A percentile compares a stretch with the other conserved stretches of the same genome.
Conservation (phyloP, 2,888 invertebrate genomes). For the Caradrina kadenii region DNA sequence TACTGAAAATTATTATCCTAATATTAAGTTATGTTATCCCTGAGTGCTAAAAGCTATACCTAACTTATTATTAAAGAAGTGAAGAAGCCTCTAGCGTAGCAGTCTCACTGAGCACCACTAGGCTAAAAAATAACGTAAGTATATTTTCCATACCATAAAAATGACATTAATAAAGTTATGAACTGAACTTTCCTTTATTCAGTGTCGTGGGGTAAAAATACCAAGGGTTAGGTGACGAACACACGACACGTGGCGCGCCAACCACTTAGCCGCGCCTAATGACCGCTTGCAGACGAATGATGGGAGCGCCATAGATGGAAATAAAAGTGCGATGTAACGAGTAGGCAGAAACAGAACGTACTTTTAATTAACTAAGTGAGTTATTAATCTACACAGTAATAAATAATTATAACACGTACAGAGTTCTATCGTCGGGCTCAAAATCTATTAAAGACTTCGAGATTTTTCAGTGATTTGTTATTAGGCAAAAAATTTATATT, state of each 20-base stretch:
- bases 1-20: too few species aligned
- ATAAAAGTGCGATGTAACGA: background rate
- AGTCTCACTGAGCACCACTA: too few species aligned
- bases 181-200: constrained; percentile 24
- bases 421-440: too few species aligned
- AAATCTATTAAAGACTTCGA: too few species aligned
- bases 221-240: constrained; percentile 25
- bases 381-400: too few species aligned
- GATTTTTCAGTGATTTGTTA: too few species aligned
- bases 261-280: constrained; percentile 61
- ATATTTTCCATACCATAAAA: background rate
- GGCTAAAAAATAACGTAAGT: background rate
- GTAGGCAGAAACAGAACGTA: constrained; percentile 5
- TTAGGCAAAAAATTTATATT: too few species aligned
- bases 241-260: constrained; percentile 53
- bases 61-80: too few species aligned
- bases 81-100: too few species aligned
- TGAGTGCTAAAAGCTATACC: too few species aligned
- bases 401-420: too few species aligned
- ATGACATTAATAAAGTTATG: background rate
- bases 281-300: constrained; percentile 62
- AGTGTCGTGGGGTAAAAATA: constrained; percentile 47
- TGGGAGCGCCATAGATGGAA: constrained; percentile 48
- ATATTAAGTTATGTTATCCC: too few species aligned
- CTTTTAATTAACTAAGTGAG: background rate